A percentile compares a stretch with the other conserved stretches of the same genome.
Evolutionary conservation across 2,113 vertebrate species (phyloP).

Genomic region (Phrynocephalus versicolor): DNA sequence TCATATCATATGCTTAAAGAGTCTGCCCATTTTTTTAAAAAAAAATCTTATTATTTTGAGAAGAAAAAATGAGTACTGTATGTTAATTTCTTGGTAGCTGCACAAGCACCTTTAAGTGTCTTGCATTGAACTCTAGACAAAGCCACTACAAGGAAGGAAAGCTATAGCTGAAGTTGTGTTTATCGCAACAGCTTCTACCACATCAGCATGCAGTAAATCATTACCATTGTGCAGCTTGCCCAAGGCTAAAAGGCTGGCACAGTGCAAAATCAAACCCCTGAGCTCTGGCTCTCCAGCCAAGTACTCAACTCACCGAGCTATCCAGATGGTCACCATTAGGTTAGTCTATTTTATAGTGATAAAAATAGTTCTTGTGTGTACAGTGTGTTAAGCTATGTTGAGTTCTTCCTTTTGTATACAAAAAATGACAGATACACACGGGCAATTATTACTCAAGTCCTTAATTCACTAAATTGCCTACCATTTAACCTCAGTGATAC

Average conservation of each 20-base stretch:
- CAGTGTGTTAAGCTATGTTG: not conserved
- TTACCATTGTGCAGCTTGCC: too few species aligned
- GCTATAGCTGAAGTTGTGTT: not conserved
- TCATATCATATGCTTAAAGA: not conserved
- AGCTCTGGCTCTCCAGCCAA: too few species aligned
- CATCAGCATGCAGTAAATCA: too few species aligned
- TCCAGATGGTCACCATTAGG: too few species aligned
- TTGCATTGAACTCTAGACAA: not conserved
- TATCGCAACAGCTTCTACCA: constrained; percentile 29
- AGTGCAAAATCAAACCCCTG: too few species aligned
- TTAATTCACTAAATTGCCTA: not conserved
- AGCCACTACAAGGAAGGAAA: not conserved
- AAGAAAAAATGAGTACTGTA: not conserved
- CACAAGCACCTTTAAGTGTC: not conserved
- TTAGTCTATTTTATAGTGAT: not conserved
- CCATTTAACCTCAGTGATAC: constrained; percentile 29
- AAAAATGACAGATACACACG: not conserved
- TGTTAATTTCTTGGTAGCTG: not conserved
- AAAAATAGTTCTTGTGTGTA: not conserved
- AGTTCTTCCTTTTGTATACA: too few species aligned
- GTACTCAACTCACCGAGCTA: too few species aligned
- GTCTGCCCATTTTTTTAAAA: not conserved
- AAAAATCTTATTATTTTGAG: not conserved
- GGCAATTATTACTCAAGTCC: not conserved
- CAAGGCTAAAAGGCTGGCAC: too few species aligned